Evolutionary conservation across 2,888 invertebrate genomes (phyloP), one percentile per base, ranked within the genome.

Genomic region (Andrena marginata): DNA sequence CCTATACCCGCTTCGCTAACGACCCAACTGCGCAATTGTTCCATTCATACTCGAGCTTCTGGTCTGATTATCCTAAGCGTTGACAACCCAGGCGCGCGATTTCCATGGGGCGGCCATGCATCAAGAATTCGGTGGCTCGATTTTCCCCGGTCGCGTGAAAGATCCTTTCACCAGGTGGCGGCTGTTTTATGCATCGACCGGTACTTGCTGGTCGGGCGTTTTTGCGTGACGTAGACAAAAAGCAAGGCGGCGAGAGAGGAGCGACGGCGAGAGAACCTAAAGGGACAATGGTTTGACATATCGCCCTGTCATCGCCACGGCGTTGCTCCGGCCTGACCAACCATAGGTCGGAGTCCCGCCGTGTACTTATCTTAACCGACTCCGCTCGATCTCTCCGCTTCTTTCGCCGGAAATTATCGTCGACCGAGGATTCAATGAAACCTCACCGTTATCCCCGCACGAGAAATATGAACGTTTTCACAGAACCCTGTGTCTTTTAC

Each of bases 261-360:
- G 64, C 64, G 82, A 73, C 29, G 77, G 71, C 71, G 80, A 79
- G 82, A 84, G 83, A 79, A 76, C 84, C 81, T 78, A 76, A 77
- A 85, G 86, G 90, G 91, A 92, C 92, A 92, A 92, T 92, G 89
- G 89, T 90, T 89, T 92, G 92, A 92, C 92, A 90, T 92, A 92
- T 92, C 91, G 89, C 86, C 90, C 91, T 92, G 92, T 92, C 92
- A 92, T 91, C 90, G 85, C 86, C 92, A 92, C 86, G 86, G 82
- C 87, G 73, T 86, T 74, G 77, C 88, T 79, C 80, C 85, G 74
- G 65, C 84, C 84, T 87, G 85, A 83, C 87, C 86, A 80, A 82
- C 82, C 87, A 68, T 79, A 42, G 76, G 78, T 68, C 60, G 63
- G 69, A 88, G 86, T 87, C 86, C 83, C 87, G 80, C 71, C 85